These are phyloP conservation scores for Cottoperca gobio DNA, from an alignment of 2,797 vertebrate species.

Conservation along the genomic window DNA sequence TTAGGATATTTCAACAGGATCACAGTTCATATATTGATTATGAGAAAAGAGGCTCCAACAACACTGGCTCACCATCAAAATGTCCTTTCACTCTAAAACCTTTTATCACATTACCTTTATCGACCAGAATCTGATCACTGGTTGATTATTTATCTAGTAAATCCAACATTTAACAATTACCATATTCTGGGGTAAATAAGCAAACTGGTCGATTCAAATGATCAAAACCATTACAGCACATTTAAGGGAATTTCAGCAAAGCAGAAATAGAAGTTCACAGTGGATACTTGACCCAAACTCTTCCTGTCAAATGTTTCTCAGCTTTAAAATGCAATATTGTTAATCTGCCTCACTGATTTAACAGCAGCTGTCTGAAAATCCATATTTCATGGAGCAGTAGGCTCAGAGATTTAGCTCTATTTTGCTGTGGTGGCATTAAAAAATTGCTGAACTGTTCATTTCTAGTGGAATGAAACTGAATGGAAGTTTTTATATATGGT, in stretches of 20 bases:
- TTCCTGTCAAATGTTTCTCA: slow-evolving; percentile 31
- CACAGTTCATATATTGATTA: slow-evolving; percentile 24
- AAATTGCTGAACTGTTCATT: slow-evolving; percentile 64
- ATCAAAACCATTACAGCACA: slow-evolving; percentile 11
- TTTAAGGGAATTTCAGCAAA: not conserved
- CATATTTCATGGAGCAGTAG: slow-evolving; percentile 62
- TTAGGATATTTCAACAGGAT: slow-evolving; percentile 8
- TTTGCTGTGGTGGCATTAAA: slow-evolving; percentile 68
- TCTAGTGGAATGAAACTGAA: slow-evolving; percentile 37
- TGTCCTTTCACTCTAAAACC: not conserved
- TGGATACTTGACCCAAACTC: slow-evolving; percentile 32
- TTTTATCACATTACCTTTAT: not conserved
- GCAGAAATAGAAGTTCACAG: slow-evolving; percentile 35
- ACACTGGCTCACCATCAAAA: not conserved
- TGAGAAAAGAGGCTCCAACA: not conserved
- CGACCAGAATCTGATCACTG: slow-evolving; percentile 5
- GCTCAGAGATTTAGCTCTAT: slow-evolving; percentile 44
- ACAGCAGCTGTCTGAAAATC: slow-evolving; percentile 61
- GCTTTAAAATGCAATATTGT: slow-evolving; percentile 60
- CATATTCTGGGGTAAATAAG: slow-evolving; percentile 8
- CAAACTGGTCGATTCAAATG: not conserved
- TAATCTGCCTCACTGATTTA: slow-evolving; percentile 70
- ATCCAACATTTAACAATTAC: not conserved
- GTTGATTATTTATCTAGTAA: not conserved
- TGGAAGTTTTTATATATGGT: slow-evolving; percentile 52